These are phyloP conservation scores for Oeneis ivallda DNA, from an alignment of 2,888 invertebrate genomes.

Conservation along the genomic window DNA sequence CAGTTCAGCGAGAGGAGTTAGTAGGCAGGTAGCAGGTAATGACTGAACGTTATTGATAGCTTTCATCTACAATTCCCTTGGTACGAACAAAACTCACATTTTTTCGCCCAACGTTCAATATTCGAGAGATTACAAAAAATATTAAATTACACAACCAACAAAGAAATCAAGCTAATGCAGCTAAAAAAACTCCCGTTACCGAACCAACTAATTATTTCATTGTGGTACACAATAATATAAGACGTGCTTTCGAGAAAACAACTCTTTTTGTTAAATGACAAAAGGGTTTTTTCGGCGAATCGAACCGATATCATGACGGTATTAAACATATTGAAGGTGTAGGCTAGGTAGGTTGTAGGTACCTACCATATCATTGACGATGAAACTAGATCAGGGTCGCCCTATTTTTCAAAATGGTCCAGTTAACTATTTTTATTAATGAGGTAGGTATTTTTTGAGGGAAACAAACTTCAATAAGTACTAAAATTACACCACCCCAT, in stretches of 20 bases:
- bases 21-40: conserved; percentile 22
- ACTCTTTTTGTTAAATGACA: conserved; percentile 71
- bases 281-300: conserved; percentile 63
- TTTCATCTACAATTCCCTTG: conserved; percentile 51
- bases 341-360: conserved; percentile 39
- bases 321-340: conserved; percentile 43
- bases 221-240: conserved; percentile 68
- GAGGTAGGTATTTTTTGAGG: background rate
- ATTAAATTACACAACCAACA: conserved; percentile 77
- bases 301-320: conserved; percentile 61
- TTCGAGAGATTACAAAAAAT: conserved; percentile 71
- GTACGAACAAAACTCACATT: conserved; percentile 56
- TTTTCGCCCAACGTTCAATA: conserved; percentile 61
- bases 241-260: conserved; percentile 74
- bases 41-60: conserved; percentile 44
- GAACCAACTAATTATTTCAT: conserved; percentile 76
- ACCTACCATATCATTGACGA: conserved; percentile 52
- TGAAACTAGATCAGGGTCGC: conserved; percentile 42
- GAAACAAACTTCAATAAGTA: background rate
- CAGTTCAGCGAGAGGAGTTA: background rate
- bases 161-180: conserved; percentile 61
- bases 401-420: background rate
- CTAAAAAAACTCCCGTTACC: conserved; percentile 71
- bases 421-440: background rate
- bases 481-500: too few relatives aligned